Evolutionary conservation across 30 jellyfish, hydroid and myxozoan genomes (phyloP).

Genomic region (Morbakka virulenta): DNA sequence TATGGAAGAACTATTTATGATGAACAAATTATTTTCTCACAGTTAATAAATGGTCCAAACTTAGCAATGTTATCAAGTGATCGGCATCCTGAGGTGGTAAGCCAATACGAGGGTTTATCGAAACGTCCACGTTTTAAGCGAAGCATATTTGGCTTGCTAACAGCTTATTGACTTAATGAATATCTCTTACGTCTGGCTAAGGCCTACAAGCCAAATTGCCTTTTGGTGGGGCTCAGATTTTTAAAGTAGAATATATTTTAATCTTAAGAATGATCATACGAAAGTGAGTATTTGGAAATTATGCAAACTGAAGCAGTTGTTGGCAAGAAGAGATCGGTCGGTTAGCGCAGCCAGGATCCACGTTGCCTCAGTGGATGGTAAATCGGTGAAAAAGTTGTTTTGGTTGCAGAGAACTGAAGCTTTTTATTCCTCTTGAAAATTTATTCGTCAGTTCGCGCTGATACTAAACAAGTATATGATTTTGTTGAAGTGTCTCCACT

Average conservation of each 20-base stretch:
- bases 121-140: constrained; percentile 24
- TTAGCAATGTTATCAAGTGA: constrained; percentile 10
- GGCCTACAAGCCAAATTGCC: constrained; percentile 10
- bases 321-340: background rate
- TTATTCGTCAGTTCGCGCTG: too few relatives aligned
- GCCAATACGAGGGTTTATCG: constrained; percentile 26
- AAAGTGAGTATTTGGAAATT: background rate
- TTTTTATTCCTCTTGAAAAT: too few relatives aligned
- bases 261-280: constrained; percentile 1
- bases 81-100: constrained; percentile 12
- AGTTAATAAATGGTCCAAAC: constrained; percentile 32
- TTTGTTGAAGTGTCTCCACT: too few relatives aligned
- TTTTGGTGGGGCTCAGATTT: background rate
- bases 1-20: too few relatives aligned
- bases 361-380: too few relatives aligned
- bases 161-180: constrained; percentile 23
- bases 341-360: too few relatives aligned
- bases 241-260: background rate
- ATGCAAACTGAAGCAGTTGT: background rate
- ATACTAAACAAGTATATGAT: too few relatives aligned
- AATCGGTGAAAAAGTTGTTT: too few relatives aligned
- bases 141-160: background rate
- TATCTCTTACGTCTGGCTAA: constrained; percentile 17
- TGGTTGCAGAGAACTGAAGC: too few relatives aligned
- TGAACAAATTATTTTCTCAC: constrained; percentile 52